phyloP scores from a whole-genome alignment of 2,113 vertebrate genomes.

The Seriola quinqueradiata region DNA sequence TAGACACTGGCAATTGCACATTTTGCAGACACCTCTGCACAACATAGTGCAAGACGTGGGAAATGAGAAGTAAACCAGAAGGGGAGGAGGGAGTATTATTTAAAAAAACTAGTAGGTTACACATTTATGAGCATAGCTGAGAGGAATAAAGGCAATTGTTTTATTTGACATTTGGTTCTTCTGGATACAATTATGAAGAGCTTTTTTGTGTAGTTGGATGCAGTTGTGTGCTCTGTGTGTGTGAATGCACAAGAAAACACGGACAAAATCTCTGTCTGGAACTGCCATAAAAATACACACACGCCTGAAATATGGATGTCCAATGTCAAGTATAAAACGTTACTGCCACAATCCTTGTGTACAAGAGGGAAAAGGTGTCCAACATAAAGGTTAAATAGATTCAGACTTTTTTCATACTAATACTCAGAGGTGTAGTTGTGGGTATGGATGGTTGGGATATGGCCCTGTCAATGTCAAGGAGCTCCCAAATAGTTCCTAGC shows the following conservation, averaged over 20 bases:
- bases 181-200: not conserved
- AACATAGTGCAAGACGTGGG: slow-evolving; percentile 3
- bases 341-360: too few relatives aligned
- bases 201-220: not conserved
- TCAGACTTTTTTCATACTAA: too few relatives aligned
- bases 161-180: slow-evolving; percentile 29
- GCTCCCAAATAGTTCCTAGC: too few relatives aligned
- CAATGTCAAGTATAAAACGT: too few relatives aligned
- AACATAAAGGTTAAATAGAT: too few relatives aligned
- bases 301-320: too few relatives aligned
- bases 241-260: not conserved
- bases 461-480: too few relatives aligned
- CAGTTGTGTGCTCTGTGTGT: not conserved
- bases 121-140: slow-evolving; percentile 4
- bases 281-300: too few relatives aligned
- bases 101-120: slow-evolving; percentile 17
- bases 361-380: too few relatives aligned
- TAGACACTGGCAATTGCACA: slow-evolving; percentile 59
- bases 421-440: too few relatives aligned
- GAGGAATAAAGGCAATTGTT: slow-evolving; percentile 7
- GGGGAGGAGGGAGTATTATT: slow-evolving; percentile 14
- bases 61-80: slow-evolving; percentile 21
- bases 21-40: slow-evolving; percentile 50
- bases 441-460: too few relatives aligned
- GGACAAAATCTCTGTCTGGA: not conserved